Evolutionary conservation across 2,113 vertebrate genomes (phyloP).

Genomic region (Eulacestoma nigropectus): DNA sequence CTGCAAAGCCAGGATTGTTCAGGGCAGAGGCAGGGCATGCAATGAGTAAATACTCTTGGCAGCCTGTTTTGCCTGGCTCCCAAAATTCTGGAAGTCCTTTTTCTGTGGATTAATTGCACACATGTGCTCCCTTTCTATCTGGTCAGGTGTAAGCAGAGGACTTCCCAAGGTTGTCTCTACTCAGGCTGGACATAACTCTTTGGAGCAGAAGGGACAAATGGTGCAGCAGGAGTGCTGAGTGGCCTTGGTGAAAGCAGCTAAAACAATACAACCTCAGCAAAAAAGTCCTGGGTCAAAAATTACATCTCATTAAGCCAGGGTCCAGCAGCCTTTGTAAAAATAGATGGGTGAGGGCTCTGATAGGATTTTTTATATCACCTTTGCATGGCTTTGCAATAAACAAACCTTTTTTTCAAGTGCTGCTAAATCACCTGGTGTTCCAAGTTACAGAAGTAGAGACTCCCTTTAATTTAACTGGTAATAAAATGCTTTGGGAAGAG

Average conservation of each 20-base stretch:
- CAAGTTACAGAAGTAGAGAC: background rate
- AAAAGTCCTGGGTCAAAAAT: background rate
- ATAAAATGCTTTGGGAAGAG: background rate
- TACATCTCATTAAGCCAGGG: background rate
- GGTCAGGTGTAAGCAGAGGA: background rate
- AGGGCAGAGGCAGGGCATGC: background rate
- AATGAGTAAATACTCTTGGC: background rate
- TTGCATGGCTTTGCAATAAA: conserved; percentile 6
- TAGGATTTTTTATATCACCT: background rate
- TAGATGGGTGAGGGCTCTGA: background rate
- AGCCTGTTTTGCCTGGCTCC: background rate
- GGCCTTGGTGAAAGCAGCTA: conserved; percentile 1
- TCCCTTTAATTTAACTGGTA: background rate
- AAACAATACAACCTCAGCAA: background rate
- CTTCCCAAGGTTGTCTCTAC: conserved; percentile 11
- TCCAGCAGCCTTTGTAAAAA: background rate
- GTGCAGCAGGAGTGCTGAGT: background rate
- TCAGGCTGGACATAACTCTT: background rate
- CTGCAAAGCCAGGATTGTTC: background rate
- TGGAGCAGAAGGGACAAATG: background rate
- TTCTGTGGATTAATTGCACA: background rate
- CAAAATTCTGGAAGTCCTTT: background rate
- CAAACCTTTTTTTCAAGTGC: background rate
- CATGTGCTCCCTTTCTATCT: background rate
- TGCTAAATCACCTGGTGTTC: background rate